Evolutionary conservation across 2,888 invertebrate genomes (phyloP), one percentile per base, ranked within the genome.

Genomic region (Xestia xanthographa): DNA sequence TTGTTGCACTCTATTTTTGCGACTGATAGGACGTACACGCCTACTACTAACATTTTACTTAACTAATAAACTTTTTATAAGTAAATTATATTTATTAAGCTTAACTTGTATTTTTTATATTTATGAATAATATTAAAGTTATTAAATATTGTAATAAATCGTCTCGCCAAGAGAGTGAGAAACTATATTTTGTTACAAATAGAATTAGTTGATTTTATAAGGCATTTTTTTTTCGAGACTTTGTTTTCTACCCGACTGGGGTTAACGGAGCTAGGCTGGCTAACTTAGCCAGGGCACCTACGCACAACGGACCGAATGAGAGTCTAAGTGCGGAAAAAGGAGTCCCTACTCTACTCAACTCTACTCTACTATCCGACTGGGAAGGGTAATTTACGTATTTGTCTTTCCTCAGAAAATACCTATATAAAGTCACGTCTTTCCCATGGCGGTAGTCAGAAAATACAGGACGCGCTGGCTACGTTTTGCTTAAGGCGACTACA

Each of bases 1-100:
- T 70, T 65, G 73, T 72, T 48, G 43, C 38, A 69, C 75, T 66
- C 4, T 82, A 65, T 76, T 79, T 85, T 82, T 69, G 45, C 66
- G 66, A 75, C 69, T 75, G 56, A 62, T 77, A 56, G 63, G 45
- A 73, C 58, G 65, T 71, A 72, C 50, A 38, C 34, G 34, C 38
- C 22, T 41, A 38, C 38, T 62, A n/a, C 38, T 62, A 62, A 62
- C n/a, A 63, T 66, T 69, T 48, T 58, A 69, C 41, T 50, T 58
- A n/a, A 50, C 20, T 43, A 45, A 50, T 70, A 43, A 26, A 74
- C 1, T 50, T 50, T 45, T 45, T 43, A 26, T 70, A 82, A 70
- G 79, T 60, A 53, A 71, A 69, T 68, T 41, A 26, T 63, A 79
- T 82, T 75, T 74, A 81, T 68, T 68, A 58, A 77, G 66, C 4